These are phyloP conservation scores for Melanotaenia trifasciata DNA, from an alignment of 2,797 vertebrate genomes.

Conservation along the genomic window DNA sequence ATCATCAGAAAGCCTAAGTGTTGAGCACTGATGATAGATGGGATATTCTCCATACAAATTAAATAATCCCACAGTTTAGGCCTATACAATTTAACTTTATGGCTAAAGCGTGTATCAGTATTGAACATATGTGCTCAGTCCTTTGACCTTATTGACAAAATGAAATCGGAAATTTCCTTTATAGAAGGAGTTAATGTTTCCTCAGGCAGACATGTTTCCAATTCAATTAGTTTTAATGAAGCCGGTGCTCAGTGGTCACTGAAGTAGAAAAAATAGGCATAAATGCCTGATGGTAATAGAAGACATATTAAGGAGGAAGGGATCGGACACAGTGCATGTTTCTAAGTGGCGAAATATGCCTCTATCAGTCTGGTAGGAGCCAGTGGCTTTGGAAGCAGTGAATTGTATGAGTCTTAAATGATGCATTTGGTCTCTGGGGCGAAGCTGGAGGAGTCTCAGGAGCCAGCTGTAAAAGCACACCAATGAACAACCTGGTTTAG, in stretches of 20 bases:
- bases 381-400: slow-evolving; percentile 69
- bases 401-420: slow-evolving; percentile 79
- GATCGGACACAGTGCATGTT: slow-evolving; percentile 83
- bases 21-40: slow-evolving; percentile 11
- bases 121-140: slow-evolving; percentile 76
- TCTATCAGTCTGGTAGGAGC: slow-evolving; percentile 83
- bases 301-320: slow-evolving; percentile 91
- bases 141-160: slow-evolving; percentile 87
- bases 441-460: slow-evolving; percentile 61
- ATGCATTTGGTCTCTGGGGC: slow-evolving; percentile 76
- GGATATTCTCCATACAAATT: slow-evolving; percentile 14
- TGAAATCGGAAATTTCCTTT: slow-evolving; percentile 86
- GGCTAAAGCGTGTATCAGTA: slow-evolving; percentile 66
- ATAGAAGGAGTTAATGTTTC: slow-evolving; percentile 98
- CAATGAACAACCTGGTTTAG: slow-evolving; percentile 27
- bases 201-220: slow-evolving; percentile 97
- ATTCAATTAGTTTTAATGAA: slow-evolving; percentile 99
- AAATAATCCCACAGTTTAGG: slow-evolving; percentile 36
- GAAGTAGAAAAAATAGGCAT: slow-evolving; percentile 97
- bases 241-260: slow-evolving; percentile 97
- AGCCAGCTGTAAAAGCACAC: slow-evolving; percentile 62
- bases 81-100: slow-evolving; percentile 50
- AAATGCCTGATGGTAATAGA: slow-evolving; percentile 95
- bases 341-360: slow-evolving; percentile 91
- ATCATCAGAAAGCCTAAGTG: slow-evolving; percentile 20